phyloP scores from a whole-genome alignment of 2,797 vertebrate species.

The Paratrypauchen microcephalus region DNA sequence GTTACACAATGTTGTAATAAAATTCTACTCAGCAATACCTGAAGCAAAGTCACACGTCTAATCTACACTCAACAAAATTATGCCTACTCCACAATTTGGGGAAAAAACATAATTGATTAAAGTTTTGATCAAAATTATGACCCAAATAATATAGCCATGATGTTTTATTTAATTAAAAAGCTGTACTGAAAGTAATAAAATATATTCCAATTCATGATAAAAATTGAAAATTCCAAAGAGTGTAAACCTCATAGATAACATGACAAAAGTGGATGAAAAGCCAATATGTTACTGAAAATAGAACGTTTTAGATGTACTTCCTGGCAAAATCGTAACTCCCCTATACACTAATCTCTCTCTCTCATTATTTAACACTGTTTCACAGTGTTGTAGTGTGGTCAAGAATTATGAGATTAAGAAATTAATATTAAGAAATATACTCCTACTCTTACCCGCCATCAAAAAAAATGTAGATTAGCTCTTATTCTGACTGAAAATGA shows the following conservation, averaged over 20 bases:
- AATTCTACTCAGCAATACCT: neutral
- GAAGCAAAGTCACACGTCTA: no score
- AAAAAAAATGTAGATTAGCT: neutral
- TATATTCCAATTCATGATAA: neutral
- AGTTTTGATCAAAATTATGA: neutral
- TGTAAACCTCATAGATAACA: neutral
- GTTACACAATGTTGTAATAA: neutral
- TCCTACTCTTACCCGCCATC: neutral
- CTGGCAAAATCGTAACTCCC: neutral
- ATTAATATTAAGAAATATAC: neutral
- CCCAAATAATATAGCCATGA: neutral
- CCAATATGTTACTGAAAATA: no score
- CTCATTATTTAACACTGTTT: neutral
- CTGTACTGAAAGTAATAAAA: neutral
- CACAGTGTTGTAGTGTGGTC: neutral
- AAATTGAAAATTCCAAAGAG: neutral
- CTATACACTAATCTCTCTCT: neutral
- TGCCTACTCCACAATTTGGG: no score
- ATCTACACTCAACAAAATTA: no score
- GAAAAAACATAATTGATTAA: neutral
- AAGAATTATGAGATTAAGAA: no score
- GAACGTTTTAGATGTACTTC: neutral
- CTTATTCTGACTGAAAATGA: neutral
- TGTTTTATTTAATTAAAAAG: neutral
- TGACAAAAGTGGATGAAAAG: neutral